Base-by-base conservation (phyloP, 2,113 vertebrate genomes). In the Rhabdomys dilectus region DNA sequence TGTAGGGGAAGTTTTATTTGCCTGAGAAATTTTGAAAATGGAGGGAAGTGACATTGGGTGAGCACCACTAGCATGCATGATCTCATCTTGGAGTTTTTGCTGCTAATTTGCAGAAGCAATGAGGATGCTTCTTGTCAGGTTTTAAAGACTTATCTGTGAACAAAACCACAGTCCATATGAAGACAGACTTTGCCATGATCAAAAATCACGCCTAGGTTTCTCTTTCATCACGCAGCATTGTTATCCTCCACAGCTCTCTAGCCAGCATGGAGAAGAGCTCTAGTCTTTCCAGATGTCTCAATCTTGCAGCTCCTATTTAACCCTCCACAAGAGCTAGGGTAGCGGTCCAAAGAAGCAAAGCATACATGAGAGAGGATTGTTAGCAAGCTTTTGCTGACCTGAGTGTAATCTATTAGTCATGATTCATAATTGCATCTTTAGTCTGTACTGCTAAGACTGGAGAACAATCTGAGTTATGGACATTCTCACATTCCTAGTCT, bases 351-450 rank as follows among this genome's bases (percentile, higher is more conserved):
- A 94, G 81, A 53, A 90, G 68, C 90, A 60, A 95, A 91, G 17
- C 88, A 77, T 56, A 45, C 10, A 72, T 94, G 64, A 92, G 34
- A 91, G 53, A 53, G 94, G 21, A 68, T 90, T 89, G 85, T 95
- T 60, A 89, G 84, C 53, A 70, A 92, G 77, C 76, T 96, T 93
- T 76, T 81, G 29, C 64, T 91, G 88, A 92, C 78, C 76, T 94
- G 86, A 87, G 82, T 68, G 88, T 90, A 86, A 86, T 81, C 76
- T 8, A 0, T 76, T 89, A 93, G 85, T 92, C 92, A 85, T 42
- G 87, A 94, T 87, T 94, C 76, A 77, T 92, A 91, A 94, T 62
- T 76, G 73, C 36, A 89, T 76, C 93, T 87, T 94, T 84, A 89
- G 73, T 80, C 42, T 26, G 3, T 64, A 89, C 56, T 4, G 1